A percentile compares a stretch with the other conserved stretches of the same genome.
Conservation (phyloP, 2,797 vertebrate genomes). For the Antrozous pallidus region DNA sequence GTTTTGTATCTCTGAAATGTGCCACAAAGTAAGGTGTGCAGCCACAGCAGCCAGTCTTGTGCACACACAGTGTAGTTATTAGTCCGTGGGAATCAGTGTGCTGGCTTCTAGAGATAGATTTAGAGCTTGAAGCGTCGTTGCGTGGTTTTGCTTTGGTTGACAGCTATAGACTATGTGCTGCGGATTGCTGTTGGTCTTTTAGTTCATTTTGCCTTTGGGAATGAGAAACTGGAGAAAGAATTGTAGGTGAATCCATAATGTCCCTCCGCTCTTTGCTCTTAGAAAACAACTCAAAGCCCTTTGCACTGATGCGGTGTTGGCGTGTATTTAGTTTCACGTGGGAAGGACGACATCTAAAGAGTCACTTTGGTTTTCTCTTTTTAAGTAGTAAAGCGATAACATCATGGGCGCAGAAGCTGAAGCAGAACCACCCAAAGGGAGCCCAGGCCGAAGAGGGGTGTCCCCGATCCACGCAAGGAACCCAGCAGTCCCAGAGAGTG, state of each 20-base stretch:
- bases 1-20: constrained; percentile 9
- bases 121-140: neutral
- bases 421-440: constrained; percentile 86
- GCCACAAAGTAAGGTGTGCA: neutral
- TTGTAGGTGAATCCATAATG: neutral
- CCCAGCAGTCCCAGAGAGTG: constrained; percentile 66
- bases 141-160: neutral
- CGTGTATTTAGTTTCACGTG: neutral
- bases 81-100: neutral
- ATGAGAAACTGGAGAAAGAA: neutral
- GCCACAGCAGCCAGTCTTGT: neutral
- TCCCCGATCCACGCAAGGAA: constrained; percentile 61
- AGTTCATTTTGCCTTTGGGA: neutral
- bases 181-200: neutral
- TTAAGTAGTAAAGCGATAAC: constrained; percentile 87
- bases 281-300: neutral
- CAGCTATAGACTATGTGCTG: neutral
- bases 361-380: constrained; percentile 15
- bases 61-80: neutral
- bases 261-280: neutral
- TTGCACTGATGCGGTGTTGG: neutral
- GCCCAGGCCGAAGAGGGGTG: constrained; percentile 57
- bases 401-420: constrained; percentile 95
- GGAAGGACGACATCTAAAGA: neutral
- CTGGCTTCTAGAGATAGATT: neutral